phyloP scores from a whole-genome alignment of 1,140 invertebrate species.

The Proales similis region DNA sequence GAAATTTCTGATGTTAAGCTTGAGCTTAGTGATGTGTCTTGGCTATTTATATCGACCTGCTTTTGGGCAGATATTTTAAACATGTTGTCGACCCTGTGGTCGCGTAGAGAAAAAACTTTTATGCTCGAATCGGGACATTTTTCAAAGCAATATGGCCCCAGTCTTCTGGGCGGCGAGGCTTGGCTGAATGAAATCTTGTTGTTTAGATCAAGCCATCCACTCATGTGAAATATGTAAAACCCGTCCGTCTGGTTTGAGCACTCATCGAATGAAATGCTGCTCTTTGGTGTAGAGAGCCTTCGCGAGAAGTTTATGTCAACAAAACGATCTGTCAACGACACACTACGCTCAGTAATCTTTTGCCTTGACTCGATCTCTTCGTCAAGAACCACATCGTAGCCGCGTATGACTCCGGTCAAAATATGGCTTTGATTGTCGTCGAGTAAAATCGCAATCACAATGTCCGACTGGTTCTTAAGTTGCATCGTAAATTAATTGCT shows the following conservation, averaged over 20 bases:
- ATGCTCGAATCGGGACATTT: background rate
- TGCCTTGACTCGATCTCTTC: slow-evolving; percentile 18
- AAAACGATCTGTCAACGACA: background rate
- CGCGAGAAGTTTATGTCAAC: slow-evolving; percentile 32
- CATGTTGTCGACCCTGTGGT: no score
- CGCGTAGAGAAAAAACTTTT: no score
- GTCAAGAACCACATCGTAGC: slow-evolving; percentile 19
- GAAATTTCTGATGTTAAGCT: no score
- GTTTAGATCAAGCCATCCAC: slow-evolving; percentile 5
- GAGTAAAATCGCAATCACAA: slow-evolving; percentile 5
- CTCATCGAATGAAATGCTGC: slow-evolving; percentile 10
- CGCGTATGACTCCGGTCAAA: slow-evolving; percentile 21
- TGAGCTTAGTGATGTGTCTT: no score
- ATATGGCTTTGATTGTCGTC: background rate
- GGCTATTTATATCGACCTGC: no score
- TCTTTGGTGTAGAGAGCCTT: slow-evolving; percentile 7
- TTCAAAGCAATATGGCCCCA: slow-evolving; percentile 15
- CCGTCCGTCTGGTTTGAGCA: slow-evolving; percentile 16
- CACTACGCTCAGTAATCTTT: slow-evolving; percentile 6
- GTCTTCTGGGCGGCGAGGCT: slow-evolving; percentile 14
- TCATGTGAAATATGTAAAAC: slow-evolving; percentile 34
- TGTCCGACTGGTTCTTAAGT: slow-evolving; percentile 7
- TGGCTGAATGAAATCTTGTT: slow-evolving; percentile 28
- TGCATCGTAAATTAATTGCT: slow-evolving; percentile 1
- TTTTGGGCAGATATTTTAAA: no score